Percentiles rank a stretch among this genome's conserved stretches.
Evolutionary conservation across 2,797 vertebrate genomes (phyloP).

Genomic region (Gambelia wislizenii): DNA sequence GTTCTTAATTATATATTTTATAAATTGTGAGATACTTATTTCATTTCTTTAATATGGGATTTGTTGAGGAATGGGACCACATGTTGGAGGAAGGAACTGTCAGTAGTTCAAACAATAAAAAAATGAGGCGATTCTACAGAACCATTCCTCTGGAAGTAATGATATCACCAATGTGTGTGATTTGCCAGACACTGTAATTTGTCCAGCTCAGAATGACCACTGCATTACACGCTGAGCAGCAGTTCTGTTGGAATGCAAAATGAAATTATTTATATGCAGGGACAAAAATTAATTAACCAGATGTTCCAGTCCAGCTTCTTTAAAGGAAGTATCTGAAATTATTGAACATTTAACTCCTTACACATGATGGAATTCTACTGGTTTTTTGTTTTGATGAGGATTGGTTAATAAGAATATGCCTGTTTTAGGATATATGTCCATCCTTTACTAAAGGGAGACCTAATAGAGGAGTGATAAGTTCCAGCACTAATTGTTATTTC

Average conservation of each 20-base stretch:
- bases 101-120: background rate
- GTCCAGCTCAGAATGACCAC: background rate
- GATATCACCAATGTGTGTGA: background rate
- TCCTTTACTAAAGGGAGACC: too few relatives aligned
- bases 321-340: background rate
- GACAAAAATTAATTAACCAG: background rate
- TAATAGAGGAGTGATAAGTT: too few relatives aligned
- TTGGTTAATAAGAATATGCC: background rate
- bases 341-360: background rate
- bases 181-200: background rate
- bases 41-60: background rate
- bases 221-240: background rate
- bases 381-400: background rate
- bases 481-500: too few relatives aligned
- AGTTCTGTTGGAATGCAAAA: background rate
- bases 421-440: background rate
- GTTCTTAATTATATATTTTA: too few relatives aligned
- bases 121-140: background rate
- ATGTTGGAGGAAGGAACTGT: background rate
- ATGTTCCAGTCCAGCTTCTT: background rate
- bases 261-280: background rate
- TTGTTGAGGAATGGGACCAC: too few relatives aligned
- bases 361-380: background rate
- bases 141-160: background rate
- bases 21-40: background rate